phyloP scores from a whole-genome alignment of 2,113 vertebrate genomes.

The Cochlearius cochlearius region DNA sequence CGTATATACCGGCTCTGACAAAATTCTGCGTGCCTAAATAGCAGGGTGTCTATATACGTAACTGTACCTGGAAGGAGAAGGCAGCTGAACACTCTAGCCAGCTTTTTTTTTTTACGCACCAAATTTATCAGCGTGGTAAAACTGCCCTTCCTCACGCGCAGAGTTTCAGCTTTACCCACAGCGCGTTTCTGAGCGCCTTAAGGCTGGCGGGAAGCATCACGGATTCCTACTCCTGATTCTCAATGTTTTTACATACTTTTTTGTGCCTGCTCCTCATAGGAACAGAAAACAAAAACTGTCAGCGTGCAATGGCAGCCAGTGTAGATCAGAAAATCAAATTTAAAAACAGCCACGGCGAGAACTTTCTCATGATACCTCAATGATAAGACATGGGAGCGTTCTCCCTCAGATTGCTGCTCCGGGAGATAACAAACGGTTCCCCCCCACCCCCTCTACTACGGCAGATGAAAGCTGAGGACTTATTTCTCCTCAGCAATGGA shows the following conservation, averaged over 20 bases:
- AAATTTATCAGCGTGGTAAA: background rate
- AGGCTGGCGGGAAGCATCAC: accelerated
- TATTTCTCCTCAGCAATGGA: background rate
- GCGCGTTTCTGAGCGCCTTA: background rate
- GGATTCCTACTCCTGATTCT: background rate
- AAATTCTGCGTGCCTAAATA: background rate
- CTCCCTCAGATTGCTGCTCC: background rate
- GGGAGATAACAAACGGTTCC: background rate
- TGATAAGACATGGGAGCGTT: background rate
- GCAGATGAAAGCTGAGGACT: too few relatives aligned
- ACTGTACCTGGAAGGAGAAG: background rate
- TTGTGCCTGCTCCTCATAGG: background rate
- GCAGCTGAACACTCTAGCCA: background rate
- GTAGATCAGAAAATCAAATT: background rate
- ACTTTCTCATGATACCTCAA: background rate
- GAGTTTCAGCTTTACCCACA: background rate
- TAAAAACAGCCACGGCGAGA: background rate
- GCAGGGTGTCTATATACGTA: background rate
- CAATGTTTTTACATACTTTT: background rate
- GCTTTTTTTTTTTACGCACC: accelerated
- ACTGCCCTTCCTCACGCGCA: background rate
- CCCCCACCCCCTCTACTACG: accelerated
- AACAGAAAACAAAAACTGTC: background rate
- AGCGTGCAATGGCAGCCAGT: accelerated
- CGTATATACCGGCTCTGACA: background rate